Conservation (phyloP, 2,797 vertebrate genomes). For the Onychomys leucogaster region DNA sequence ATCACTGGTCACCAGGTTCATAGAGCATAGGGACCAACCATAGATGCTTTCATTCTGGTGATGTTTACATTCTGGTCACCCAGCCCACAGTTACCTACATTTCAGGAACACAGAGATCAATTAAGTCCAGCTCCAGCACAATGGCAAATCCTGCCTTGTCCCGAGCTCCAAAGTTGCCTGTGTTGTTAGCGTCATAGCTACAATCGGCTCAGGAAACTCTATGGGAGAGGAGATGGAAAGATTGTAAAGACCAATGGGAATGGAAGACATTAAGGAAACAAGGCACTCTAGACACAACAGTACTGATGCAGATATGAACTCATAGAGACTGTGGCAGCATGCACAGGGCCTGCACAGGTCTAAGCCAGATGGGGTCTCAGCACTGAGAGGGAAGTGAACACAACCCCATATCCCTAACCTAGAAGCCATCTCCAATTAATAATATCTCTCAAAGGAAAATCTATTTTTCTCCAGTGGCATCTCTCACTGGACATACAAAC, state of each 20-base stretch:
- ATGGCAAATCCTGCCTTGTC: not conserved
- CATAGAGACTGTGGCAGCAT: not conserved
- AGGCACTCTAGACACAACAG: not conserved
- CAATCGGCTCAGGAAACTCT: not conserved
- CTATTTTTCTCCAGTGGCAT: not conserved
- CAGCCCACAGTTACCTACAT: not conserved
- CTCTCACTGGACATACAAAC: not conserved
- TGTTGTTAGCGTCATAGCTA: not conserved
- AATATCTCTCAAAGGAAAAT: no score
- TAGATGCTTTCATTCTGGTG: no score
- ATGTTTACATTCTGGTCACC: no score
- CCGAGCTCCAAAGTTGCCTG: not conserved
- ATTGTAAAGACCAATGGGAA: not conserved
- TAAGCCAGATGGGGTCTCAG: not conserved
- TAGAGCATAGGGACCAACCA: not conserved
- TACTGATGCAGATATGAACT: not conserved
- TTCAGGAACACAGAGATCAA: not conserved
- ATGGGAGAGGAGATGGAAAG: not conserved
- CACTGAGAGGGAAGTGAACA: not conserved
- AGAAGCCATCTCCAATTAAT: no score
- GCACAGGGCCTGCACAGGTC: not conserved
- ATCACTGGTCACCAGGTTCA: not conserved
- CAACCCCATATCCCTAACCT: not conserved
- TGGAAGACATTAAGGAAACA: not conserved
- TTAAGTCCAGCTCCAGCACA: not conserved